Percentiles rank a stretch among this genome's conserved stretches.
phyloP scores from a whole-genome alignment of 1,140 invertebrate species.

The fruit fly (Drosophila melanogaster) region Release_6_plus_ISO1_MT NT_037436.4:2642501-2643000 shows the following conservation, averaged over 20 bases:
- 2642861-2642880: conserved; percentile 87
- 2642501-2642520: conserved; percentile 69
- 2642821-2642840: conserved; percentile 84
- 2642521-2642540: conserved; percentile 56
- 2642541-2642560: conserved; percentile 71
- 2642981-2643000: neutral
- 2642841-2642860: conserved; percentile 86
- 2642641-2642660: conserved; percentile 75
- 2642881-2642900: conserved; percentile 84
- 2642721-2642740: conserved; percentile 85
- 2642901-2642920: neutral
- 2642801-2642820: conserved; percentile 85
- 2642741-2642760: conserved; percentile 86
- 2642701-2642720: conserved; percentile 85
- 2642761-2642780: conserved; percentile 84
- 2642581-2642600: conserved; percentile 77
- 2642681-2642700: conserved; percentile 85
- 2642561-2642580: conserved; percentile 65
- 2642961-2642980: neutral
- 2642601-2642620: conserved; percentile 84
- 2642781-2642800: conserved; percentile 86
- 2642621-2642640: conserved; percentile 83
- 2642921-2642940: neutral
- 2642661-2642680: conserved; percentile 81
- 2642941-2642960: neutral